Percentiles rank a stretch among this genome's conserved stretches.
These are phyloP conservation scores for Lytechinus variegatus DNA, from an alignment of 35 echinoderm and acorn worm species.

Conservation along the genomic window DNA sequence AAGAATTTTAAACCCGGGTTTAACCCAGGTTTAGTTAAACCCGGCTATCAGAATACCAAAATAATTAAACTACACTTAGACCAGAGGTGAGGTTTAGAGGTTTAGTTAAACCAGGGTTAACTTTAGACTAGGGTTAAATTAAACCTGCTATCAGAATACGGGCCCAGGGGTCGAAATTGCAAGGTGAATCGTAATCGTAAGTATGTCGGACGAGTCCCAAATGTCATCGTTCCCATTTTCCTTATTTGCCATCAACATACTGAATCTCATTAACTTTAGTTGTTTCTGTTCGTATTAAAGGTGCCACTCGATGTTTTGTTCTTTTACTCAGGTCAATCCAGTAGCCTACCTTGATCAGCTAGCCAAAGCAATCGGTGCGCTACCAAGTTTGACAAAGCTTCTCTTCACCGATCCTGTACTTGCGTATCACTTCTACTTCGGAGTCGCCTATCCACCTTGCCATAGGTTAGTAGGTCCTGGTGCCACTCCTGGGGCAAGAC, in stretches of 20 bases:
- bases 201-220: too few species aligned
- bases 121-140: too few species aligned
- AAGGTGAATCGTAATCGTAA: neutral
- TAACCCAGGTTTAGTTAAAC: too few species aligned
- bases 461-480: slow-evolving; percentile 63
- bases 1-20: too few species aligned
- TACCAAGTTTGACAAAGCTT: slow-evolving; percentile 34
- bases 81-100: too few species aligned
- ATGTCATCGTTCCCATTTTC: too few species aligned
- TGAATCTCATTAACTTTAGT: neutral
- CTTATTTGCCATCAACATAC: too few species aligned
- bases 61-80: too few species aligned
- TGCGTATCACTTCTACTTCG: slow-evolving; percentile 56
- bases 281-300: neutral
- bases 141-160: too few species aligned
- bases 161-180: neutral
- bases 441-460: slow-evolving; percentile 43
- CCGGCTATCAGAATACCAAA: too few species aligned
- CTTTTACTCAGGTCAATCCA: neutral
- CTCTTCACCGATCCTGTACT: slow-evolving; percentile 68
- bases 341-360: slow-evolving; percentile 56
- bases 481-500: neutral
- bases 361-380: slow-evolving; percentile 54
- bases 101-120: too few species aligned
- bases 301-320: neutral